These are phyloP conservation scores for Pampus argenteus DNA, from an alignment of 2,797 vertebrate species.

Conservation along the genomic window DNA sequence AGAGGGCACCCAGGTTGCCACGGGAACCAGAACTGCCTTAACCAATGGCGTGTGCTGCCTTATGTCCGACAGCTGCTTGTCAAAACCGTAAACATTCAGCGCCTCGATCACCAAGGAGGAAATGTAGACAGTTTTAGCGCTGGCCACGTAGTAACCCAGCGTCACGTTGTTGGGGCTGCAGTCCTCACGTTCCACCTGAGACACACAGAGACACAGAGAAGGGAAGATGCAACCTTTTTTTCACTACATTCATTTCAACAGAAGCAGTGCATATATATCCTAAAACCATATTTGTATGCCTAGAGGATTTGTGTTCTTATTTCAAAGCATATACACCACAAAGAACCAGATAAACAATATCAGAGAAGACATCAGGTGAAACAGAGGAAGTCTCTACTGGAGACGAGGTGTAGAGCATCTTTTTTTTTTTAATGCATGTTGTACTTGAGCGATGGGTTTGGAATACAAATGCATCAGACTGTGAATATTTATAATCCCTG, in stretches of 20 bases:
- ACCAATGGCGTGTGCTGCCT: slow-evolving; percentile 87
- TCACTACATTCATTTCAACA: slow-evolving; percentile 2
- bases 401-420: background rate
- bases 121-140: slow-evolving; percentile 87
- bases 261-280: background rate
- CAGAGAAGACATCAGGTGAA: slow-evolving; percentile 3
- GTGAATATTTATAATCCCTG: slow-evolving; percentile 53
- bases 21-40: slow-evolving; percentile 90
- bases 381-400: background rate
- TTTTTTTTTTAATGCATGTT: slow-evolving; percentile 15
- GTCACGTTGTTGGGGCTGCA: slow-evolving; percentile 89
- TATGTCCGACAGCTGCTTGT: slow-evolving; percentile 90
- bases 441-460: slow-evolving; percentile 29
- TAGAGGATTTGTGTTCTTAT: slow-evolving; percentile 3
- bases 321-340: slow-evolving; percentile 18
- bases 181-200: slow-evolving; percentile 83
- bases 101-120: slow-evolving; percentile 87
- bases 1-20: slow-evolving; percentile 86
- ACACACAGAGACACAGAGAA: background rate
- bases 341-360: slow-evolving; percentile 11
- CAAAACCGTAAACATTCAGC: slow-evolving; percentile 88
- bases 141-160: slow-evolving; percentile 90
- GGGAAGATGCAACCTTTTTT: background rate
- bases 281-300: slow-evolving; percentile 5
- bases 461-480: slow-evolving; percentile 36